Evolutionary conservation across 2,888 invertebrate genomes (phyloP).

Genomic region (Yponomeuta evonymella): DNA sequence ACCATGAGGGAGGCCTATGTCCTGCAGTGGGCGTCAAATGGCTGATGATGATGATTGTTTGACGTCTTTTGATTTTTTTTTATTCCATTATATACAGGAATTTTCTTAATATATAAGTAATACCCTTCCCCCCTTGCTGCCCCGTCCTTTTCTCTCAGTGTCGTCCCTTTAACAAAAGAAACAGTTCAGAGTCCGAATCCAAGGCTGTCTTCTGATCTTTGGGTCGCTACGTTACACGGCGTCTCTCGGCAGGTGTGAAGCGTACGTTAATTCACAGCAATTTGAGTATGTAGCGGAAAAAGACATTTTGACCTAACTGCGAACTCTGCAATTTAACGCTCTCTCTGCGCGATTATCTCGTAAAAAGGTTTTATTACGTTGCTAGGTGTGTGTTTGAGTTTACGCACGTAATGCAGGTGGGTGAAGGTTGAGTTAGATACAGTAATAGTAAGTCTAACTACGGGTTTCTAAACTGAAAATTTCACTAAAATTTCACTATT

Average conservation of each 20-base stretch:
- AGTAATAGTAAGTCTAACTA: not conserved
- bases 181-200: too few species aligned
- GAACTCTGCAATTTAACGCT: conserved; percentile 1
- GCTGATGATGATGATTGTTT: too few species aligned
- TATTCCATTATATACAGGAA: too few species aligned
- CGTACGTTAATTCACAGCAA: conserved; percentile 1
- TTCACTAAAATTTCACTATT: too few species aligned
- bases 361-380: not conserved
- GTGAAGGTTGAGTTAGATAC: not conserved
- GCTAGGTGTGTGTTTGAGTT: not conserved
- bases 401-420: not conserved
- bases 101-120: too few species aligned
- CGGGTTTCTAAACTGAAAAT: too few species aligned
- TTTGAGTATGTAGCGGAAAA: conserved; percentile 3
- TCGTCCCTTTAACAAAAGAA: too few species aligned
- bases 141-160: too few species aligned
- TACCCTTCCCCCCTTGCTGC: too few species aligned
- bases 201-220: not conserved
- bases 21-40: too few species aligned
- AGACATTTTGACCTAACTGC: conserved; percentile 4
- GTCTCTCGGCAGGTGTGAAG: not conserved
- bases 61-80: too few species aligned
- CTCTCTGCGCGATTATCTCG: conserved; percentile 2
- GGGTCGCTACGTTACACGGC: not conserved
- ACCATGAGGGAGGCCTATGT: too few species aligned